phyloP scores from a whole-genome alignment of 1,140 invertebrate genomes.

The Drosophila guanche region DNA sequence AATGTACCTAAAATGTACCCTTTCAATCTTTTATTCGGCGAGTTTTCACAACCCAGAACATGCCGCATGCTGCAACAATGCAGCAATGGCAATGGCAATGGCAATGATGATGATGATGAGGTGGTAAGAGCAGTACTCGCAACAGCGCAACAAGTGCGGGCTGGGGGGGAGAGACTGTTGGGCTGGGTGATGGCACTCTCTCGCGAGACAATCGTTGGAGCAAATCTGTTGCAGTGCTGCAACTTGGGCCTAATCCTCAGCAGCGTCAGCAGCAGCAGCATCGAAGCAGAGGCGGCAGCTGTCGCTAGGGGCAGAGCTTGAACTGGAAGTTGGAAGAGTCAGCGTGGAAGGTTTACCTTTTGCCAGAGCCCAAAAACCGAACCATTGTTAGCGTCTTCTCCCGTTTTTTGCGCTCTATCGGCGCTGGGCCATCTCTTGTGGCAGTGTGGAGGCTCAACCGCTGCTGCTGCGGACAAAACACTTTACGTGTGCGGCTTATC shows the following conservation, averaged over 20 bases:
- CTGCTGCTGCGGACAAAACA: constrained; percentile 66
- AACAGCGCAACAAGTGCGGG: not conserved
- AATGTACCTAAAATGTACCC: not conserved
- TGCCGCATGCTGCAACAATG: constrained; percentile 23
- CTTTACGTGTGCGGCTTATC: constrained; percentile 83
- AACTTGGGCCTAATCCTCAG: constrained; percentile 49
- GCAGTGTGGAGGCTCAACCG: constrained; percentile 1
- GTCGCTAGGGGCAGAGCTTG: constrained; percentile 55
- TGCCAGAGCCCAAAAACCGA: not conserved
- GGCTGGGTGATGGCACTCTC: constrained; percentile 30
- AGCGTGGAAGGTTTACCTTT: not conserved
- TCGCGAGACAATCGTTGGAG: constrained; percentile 33
- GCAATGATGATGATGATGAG: too few species aligned
- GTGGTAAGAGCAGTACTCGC: too few species aligned
- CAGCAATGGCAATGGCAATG: not conserved
- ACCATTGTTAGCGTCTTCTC: constrained; percentile 58
- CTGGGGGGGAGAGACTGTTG: constrained; percentile 31
- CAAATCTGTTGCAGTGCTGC: constrained; percentile 36
- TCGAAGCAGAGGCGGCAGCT: constrained; percentile 44
- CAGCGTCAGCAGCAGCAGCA: constrained; percentile 47
- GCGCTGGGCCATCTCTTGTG: constrained; percentile 45
- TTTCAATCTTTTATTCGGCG: not conserved
- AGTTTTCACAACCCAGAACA: constrained; percentile 20
- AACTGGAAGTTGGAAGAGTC: not conserved
- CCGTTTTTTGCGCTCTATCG: constrained; percentile 39